These are phyloP conservation scores for Charanyca ferruginea DNA, from an alignment of 2,888 invertebrate species.

Conservation along the genomic window DNA sequence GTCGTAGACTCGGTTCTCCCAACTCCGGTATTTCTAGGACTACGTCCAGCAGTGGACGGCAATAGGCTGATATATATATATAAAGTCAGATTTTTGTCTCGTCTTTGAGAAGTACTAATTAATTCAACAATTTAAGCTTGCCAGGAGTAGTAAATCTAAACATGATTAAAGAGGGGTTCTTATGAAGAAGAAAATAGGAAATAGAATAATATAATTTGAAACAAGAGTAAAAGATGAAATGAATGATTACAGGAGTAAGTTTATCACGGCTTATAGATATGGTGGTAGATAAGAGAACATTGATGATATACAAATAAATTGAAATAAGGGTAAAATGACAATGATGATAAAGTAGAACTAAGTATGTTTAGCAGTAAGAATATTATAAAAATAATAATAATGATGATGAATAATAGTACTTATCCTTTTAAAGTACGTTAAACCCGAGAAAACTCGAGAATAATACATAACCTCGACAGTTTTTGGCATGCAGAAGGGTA, in stretches of 20 bases:
- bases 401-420: neutral
- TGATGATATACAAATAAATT: no score
- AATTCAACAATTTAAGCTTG: conserved; percentile 19
- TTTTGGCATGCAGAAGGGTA: neutral
- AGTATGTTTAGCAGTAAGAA: neutral
- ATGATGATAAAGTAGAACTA: neutral
- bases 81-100: no score
- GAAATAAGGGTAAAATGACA: neutral
- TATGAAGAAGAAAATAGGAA: neutral
- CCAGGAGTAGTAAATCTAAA: conserved; percentile 15
- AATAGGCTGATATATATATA: no score
- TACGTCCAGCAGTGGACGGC: no score
- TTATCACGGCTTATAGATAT: no score
- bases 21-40: conserved; percentile 9
- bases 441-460: no score
- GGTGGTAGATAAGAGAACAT: no score
- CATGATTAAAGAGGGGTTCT: neutral
- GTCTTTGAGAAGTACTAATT: neutral
- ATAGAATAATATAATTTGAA: neutral
- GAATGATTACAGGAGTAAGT: neutral
- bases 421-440: neutral
- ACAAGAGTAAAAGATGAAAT: neutral
- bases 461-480: no score
- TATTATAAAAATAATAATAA: neutral
- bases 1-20: neutral